Conservation (phyloP, 2,113 vertebrate species). For the Megaptera novaeangliae region DNA sequence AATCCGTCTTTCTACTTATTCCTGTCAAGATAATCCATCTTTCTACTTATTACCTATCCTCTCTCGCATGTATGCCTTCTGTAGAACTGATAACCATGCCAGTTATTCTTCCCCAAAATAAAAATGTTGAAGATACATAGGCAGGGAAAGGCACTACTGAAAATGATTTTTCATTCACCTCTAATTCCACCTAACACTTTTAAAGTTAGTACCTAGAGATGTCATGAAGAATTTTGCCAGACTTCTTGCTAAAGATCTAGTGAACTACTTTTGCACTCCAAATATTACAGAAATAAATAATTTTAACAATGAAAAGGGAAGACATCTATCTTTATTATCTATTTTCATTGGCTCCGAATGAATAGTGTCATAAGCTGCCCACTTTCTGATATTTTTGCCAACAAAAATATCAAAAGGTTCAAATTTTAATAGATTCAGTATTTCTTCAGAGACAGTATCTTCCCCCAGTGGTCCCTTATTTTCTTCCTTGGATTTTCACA, state of each 20-base stretch:
- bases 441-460: neutral
- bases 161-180: neutral
- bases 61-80: neutral
- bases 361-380: neutral
- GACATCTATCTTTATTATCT: neutral
- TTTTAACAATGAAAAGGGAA: neutral
- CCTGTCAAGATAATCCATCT: neutral
- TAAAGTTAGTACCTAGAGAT: neutral
- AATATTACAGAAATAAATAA: neutral
- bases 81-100: neutral
- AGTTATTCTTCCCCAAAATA: neutral
- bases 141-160: neutral
- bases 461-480: neutral
- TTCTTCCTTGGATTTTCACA: neutral
- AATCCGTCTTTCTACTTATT: neutral
- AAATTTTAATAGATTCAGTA: neutral
- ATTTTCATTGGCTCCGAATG: neutral
- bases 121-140: neutral
- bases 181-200: neutral
- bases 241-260: neutral
- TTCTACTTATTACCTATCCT: neutral
- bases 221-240: neutral
- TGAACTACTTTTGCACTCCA: neutral
- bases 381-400: neutral
- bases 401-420: neutral